These are phyloP conservation scores for Dynastes hyllus DNA, from an alignment of 2,888 invertebrate genomes.

Conservation along the genomic window DNA sequence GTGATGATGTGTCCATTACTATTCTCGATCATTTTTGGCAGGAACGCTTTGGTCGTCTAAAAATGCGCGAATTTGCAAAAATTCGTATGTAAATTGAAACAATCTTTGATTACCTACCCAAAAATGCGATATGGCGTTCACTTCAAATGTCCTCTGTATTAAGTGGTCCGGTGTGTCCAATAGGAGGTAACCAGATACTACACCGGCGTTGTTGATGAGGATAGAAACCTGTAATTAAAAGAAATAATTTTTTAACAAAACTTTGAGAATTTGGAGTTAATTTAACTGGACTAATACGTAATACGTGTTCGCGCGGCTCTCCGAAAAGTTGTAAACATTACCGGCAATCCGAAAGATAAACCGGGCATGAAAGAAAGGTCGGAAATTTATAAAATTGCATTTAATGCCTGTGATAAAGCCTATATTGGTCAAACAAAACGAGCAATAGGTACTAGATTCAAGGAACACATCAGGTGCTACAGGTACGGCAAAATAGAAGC, in stretches of 20 bases:
- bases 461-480: too few species aligned
- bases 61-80: background rate
- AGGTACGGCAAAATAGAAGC: too few species aligned
- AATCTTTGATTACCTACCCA: conserved; percentile 81
- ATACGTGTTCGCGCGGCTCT: too few species aligned
- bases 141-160: conserved; percentile 91
- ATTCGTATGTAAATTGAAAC: conserved; percentile 64
- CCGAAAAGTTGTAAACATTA: too few species aligned
- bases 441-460: too few species aligned
- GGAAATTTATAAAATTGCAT: too few species aligned
- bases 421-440: too few species aligned
- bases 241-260: background rate
- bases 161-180: conserved; percentile 89
- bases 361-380: too few species aligned
- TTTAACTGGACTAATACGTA: too few species aligned
- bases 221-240: conserved; percentile 75
- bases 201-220: conserved; percentile 95
- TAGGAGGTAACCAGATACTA: conserved; percentile 86
- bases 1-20: conserved; percentile 95
- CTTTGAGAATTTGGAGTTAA: background rate
- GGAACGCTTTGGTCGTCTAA: conserved; percentile 95
- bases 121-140: conserved; percentile 92
- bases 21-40: conserved; percentile 90
- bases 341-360: too few species aligned
- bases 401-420: too few species aligned